Base-by-base conservation (phyloP, 2,113 vertebrate genomes). In the Arothron firmamentum region DNA sequence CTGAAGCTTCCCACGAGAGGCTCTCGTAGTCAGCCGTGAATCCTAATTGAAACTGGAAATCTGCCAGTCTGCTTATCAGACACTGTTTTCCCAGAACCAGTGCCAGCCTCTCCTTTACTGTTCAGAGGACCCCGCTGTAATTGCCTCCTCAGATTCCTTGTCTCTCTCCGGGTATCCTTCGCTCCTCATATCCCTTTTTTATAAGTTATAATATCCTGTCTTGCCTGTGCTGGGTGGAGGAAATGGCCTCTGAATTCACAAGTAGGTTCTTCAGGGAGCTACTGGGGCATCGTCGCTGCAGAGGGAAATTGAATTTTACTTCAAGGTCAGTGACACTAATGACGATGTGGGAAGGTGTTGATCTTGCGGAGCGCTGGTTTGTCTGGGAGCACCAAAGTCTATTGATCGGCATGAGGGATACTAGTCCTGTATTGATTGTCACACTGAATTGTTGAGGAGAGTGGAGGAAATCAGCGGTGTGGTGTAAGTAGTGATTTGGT, bases 221-320 rank as follows among this genome's bases (percentile, higher is more conserved):
- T 67, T 53, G 70, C 56, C 70, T 56, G 65, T 25, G 10, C 66
- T 56, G 65, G 52, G 57, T 61, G 61, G 60, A 83, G 84, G 85
- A 90, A 90, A 90, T 88, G 77, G 79, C 82, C 70, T 74, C 71
- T 54, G 80, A 71, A 83, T 81, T 82, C 62, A 78, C 72, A 78
- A 85, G 86, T 71, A 80, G 75, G 80, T 79, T 81, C 16, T 84
- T 75, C 64, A 55, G 57, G 62, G 57, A 56, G 71, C 43, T 56
- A n/a, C 6, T 15, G 42, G 48, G 75, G 64, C 46, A 63, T 80
- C 79, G 77, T 69, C 77, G 81, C 78, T 80, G 79, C 74, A 59
- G 73, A 78, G 83, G 90, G 88, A 91, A 91, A 90, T 90, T 80
- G 84, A 87, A 85, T 90, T 89, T 89, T 86, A 88, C 84, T 90